phyloP scores from a whole-genome alignment of 2,113 vertebrate genomes.

The Phoenicopterus ruber region DNA sequence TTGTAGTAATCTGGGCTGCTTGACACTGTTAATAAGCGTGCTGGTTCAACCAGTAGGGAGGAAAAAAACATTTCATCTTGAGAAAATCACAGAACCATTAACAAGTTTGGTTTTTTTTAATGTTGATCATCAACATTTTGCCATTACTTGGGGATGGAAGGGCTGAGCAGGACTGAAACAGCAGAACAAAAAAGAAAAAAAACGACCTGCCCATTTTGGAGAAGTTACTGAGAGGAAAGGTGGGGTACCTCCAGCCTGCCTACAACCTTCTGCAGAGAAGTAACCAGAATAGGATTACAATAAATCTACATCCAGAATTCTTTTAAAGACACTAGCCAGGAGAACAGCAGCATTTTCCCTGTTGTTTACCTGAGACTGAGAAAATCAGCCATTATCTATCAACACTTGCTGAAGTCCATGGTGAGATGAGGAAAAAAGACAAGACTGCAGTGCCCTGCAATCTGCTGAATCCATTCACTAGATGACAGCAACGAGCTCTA shows the following conservation, averaged over 20 bases:
- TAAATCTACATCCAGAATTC: neutral
- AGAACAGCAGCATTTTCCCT: neutral
- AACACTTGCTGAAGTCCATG: neutral
- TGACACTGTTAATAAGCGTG: slow-evolving; percentile 21
- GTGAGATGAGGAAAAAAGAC: neutral
- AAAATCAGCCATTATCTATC: neutral
- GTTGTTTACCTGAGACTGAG: neutral
- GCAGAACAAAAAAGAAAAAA: neutral
- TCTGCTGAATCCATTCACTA: neutral
- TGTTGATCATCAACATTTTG: neutral
- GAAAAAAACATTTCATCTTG: neutral
- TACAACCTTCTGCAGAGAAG: neutral
- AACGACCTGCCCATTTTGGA: neutral
- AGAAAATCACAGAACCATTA: neutral
- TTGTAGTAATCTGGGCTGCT: slow-evolving; percentile 8
- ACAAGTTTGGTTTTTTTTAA: neutral
- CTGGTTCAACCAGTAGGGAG: neutral
- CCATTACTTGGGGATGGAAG: neutral
- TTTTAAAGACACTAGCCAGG: neutral
- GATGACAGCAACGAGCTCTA: neutral
- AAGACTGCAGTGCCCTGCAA: neutral
- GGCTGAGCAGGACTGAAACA: neutral
- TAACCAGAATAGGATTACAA: neutral
- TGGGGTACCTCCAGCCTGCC: accelerated
- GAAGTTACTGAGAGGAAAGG: neutral